These are phyloP conservation scores for Tachina grossa DNA, from an alignment of 2,888 invertebrate genomes.

Conservation along the genomic window DNA sequence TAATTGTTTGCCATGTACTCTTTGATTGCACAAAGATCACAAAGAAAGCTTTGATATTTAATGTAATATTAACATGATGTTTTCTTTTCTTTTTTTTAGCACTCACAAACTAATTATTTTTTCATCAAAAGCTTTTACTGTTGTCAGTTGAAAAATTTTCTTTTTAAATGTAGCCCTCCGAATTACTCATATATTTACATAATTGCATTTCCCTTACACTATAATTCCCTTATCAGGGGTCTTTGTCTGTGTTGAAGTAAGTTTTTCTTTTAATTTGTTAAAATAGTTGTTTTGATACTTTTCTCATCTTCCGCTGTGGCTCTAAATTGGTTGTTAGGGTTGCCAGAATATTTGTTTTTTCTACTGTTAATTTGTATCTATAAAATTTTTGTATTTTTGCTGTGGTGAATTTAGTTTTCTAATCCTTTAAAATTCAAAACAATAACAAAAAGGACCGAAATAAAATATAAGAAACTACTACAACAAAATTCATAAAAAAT, in stretches of 20 bases:
- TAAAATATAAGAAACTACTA: too few relatives aligned
- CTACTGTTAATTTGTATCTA: too few relatives aligned
- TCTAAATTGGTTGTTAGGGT: neutral
- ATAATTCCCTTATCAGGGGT: conserved; percentile 17
- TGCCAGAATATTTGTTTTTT: neutral
- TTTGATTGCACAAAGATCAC: neutral
- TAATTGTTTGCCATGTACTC: neutral
- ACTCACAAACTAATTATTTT: neutral
- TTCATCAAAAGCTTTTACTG: neutral
- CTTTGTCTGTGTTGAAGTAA: neutral
- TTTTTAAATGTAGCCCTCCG: neutral
- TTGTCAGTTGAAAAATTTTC: neutral
- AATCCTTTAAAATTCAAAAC: too few relatives aligned
- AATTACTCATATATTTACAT: neutral
- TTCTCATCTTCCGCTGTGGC: neutral
- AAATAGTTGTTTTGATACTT: conserved; percentile 48
- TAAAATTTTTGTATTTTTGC: too few relatives aligned
- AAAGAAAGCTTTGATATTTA: neutral
- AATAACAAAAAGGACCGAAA: too few relatives aligned
- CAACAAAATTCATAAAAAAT: too few relatives aligned
- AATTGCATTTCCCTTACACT: conserved; percentile 17
- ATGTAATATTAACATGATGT: neutral
- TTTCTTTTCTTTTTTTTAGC: neutral
- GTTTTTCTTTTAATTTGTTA: conserved; percentile 14
- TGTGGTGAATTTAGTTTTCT: too few relatives aligned